Percentiles rank a stretch among this genome's conserved stretches.
These are phyloP conservation scores for Cremastobaeus sp. DNA, from an alignment of 2,888 invertebrate genomes.

Conservation along the genomic window DNA sequence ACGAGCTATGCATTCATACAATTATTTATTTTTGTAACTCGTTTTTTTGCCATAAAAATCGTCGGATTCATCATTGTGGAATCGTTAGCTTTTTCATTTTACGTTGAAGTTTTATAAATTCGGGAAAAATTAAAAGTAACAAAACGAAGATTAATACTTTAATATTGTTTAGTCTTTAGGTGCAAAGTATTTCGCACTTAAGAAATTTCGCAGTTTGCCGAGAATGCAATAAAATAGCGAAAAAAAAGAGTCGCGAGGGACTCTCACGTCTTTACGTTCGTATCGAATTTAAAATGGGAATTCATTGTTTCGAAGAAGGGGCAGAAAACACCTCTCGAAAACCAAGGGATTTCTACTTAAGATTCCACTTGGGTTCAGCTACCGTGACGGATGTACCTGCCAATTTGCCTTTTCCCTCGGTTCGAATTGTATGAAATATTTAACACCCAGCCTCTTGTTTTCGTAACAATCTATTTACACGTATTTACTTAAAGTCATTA, in stretches of 20 bases:
- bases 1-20: too few species aligned
- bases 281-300: constrained; percentile 68
- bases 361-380: constrained; percentile 48
- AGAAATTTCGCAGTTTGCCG: constrained; percentile 16
- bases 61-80: too few species aligned
- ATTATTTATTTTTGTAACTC: too few species aligned
- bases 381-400: constrained; percentile 58
- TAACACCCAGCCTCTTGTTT: constrained; percentile 25
- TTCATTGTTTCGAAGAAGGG: constrained; percentile 68
- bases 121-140: too few species aligned
- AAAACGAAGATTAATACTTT: too few species aligned
- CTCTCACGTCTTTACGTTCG: constrained; percentile 64
- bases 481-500: constrained; percentile 12
- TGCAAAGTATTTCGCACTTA: constrained; percentile 6
- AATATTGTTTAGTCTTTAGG: too few species aligned
- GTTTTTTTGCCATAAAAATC: too few species aligned
- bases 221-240: constrained; percentile 25
- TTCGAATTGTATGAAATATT: constrained; percentile 46
- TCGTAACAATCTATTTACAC: constrained; percentile 25
- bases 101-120: too few species aligned
- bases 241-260: constrained; percentile 47
- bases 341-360: constrained; percentile 62
- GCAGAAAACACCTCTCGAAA: constrained; percentile 66
- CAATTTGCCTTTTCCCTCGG: constrained; percentile 46
- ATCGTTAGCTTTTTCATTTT: too few species aligned